Percentiles rank a stretch among this genome's conserved stretches.
Evolutionary conservation across 2,888 invertebrate species (phyloP).

Genomic region (Nomada fabriciana): DNA sequence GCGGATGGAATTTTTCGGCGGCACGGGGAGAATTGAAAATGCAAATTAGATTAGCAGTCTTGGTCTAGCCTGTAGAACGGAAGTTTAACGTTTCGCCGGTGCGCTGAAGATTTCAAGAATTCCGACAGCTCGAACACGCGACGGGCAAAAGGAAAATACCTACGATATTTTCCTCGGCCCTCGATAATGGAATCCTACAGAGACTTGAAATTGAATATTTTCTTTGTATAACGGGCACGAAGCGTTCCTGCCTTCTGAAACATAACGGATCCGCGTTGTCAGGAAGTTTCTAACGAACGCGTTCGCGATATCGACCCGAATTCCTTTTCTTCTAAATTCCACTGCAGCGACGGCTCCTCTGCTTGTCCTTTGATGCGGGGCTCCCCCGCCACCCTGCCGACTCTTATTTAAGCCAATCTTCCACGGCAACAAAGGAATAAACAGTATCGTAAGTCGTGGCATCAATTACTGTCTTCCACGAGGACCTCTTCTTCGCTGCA

Average conservation of each 20-base stretch:
- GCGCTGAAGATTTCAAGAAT: neutral
- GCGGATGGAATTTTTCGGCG: too few relatives aligned
- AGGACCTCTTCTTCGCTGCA: too few relatives aligned
- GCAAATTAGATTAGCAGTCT: slow-evolving; percentile 5
- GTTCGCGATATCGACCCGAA: slow-evolving; percentile 25
- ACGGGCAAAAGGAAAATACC: slow-evolving; percentile 26
- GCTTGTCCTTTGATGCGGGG: slow-evolving; percentile 11
- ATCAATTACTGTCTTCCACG: too few relatives aligned
- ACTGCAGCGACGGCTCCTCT: neutral
- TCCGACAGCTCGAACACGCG: neutral
- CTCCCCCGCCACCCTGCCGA: neutral
- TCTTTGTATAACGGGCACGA: slow-evolving; percentile 35
- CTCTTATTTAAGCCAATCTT: slow-evolving; percentile 8
- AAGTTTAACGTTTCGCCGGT: slow-evolving; percentile 9
- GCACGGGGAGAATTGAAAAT: neutral
- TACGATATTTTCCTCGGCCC: slow-evolving; percentile 31
- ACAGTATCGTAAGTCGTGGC: too few relatives aligned
- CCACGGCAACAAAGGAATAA: too few relatives aligned
- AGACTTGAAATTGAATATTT: slow-evolving; percentile 43
- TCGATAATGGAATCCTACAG: slow-evolving; percentile 42
- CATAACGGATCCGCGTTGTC: slow-evolving; percentile 16
- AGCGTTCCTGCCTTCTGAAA: slow-evolving; percentile 27
- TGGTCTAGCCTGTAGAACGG: neutral
- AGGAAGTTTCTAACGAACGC: slow-evolving; percentile 24
- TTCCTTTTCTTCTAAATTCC: slow-evolving; percentile 35